These are phyloP conservation scores for Hydropotes inermis DNA, from an alignment of 2,113 vertebrate genomes.

Conservation along the genomic window DNA sequence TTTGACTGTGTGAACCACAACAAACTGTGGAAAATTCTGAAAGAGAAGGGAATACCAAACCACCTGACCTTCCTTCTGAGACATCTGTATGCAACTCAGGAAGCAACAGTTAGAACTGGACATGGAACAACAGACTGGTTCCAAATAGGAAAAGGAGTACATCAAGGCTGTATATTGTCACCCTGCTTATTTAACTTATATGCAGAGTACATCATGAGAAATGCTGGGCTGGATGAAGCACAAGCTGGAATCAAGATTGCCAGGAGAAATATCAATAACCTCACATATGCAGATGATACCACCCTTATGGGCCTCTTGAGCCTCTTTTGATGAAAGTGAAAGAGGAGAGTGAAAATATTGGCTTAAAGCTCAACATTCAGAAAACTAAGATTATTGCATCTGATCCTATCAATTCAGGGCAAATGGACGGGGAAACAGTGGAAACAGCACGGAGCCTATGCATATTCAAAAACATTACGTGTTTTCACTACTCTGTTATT, in stretches of 20 bases:
- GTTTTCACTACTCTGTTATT: not conserved
- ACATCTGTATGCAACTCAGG: too few species aligned
- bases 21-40: too few species aligned
- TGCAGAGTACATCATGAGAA: too few species aligned
- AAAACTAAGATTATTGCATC: not conserved
- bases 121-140: too few species aligned
- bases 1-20: too few species aligned
- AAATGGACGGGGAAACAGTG: not conserved
- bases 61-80: too few species aligned
- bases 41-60: too few species aligned
- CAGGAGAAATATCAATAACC: not conserved
- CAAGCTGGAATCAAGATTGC: not conserved
- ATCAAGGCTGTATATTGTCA: too few species aligned
- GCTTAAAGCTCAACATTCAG: not conserved
- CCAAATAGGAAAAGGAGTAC: too few species aligned
- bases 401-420: not conserved
- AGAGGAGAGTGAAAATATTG: not conserved
- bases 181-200: too few species aligned
- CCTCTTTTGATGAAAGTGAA: not conserved
- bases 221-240: not conserved
- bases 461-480: not conserved
- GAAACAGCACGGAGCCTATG: not conserved
- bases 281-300: not conserved
- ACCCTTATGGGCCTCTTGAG: not conserved
- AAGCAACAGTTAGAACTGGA: too few species aligned